phyloP scores from a whole-genome alignment of 2,888 invertebrate genomes.

The Drosophila neonasuta region DNA sequence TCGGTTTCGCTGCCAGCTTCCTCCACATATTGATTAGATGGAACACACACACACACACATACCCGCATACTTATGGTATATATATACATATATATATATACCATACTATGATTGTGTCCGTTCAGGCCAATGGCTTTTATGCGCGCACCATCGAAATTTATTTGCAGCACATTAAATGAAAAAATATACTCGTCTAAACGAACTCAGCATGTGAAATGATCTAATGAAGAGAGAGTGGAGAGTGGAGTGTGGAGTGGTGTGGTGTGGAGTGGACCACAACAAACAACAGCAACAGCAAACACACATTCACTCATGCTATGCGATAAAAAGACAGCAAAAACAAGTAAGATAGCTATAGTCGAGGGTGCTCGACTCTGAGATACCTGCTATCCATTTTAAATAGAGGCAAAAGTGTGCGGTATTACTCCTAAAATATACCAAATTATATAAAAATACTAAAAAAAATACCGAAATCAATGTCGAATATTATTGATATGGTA shows the following conservation, averaged over 20 bases:
- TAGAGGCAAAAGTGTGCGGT: no score
- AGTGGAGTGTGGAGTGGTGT: no score
- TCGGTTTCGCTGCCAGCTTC: conserved; percentile 27
- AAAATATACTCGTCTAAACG: conserved; percentile 20
- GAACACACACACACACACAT: neutral
- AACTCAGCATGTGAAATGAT: conserved; percentile 34
- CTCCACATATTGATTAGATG: conserved; percentile 39
- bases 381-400: no score
- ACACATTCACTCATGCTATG: neutral
- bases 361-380: no score
- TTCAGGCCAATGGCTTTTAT: conserved; percentile 66
- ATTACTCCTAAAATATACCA: no score
- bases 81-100: neutral
- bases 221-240: conserved; percentile 8
- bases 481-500: no score
- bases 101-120: conserved; percentile 27
- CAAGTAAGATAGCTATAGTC: no score
- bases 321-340: neutral
- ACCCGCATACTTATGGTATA: neutral
- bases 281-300: neutral
- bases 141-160: conserved; percentile 56
- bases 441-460: no score
- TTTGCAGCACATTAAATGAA: conserved; percentile 57
- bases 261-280: neutral
- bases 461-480: no score